Evolutionary conservation across 2,113 vertebrate genomes (phyloP).

Genomic region (Cyanistes caeruleus): DNA sequence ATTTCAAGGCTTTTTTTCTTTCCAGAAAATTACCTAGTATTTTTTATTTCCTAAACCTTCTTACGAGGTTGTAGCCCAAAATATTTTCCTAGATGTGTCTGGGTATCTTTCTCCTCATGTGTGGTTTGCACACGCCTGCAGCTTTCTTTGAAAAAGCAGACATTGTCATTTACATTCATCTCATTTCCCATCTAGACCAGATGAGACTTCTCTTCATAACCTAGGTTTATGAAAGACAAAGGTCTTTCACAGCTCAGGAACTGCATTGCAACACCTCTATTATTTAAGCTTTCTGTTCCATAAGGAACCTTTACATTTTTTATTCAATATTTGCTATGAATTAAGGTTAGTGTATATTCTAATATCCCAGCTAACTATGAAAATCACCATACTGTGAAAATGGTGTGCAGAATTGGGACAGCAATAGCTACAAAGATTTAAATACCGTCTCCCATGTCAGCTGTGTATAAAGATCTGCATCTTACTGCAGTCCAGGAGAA

Average conservation of each 20-base stretch:
- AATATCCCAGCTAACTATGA: neutral
- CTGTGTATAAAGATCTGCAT: neutral
- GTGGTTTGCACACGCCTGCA: neutral
- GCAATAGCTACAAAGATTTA: neutral
- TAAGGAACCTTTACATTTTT: neutral
- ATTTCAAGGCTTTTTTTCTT: neutral
- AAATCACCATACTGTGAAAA: neutral
- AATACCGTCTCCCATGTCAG: rapidly evolving
- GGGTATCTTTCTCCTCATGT: neutral
- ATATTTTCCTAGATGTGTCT: neutral
- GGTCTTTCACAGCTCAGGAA: neutral
- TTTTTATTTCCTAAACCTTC: neutral
- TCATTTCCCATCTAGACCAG: neutral
- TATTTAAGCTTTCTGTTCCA: neutral
- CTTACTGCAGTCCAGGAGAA: neutral
- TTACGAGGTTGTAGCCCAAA: neutral
- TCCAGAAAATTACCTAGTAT: neutral
- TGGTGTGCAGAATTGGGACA: neutral
- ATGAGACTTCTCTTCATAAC: neutral
- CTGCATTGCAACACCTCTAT: neutral
- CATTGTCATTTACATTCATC: neutral
- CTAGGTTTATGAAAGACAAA: neutral
- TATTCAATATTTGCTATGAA: neutral
- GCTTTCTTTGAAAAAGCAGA: neutral
- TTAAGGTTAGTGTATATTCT: neutral